Conservation (phyloP, 1,140 invertebrate genomes). For the Trialeurodes vaporariorum region DNA sequence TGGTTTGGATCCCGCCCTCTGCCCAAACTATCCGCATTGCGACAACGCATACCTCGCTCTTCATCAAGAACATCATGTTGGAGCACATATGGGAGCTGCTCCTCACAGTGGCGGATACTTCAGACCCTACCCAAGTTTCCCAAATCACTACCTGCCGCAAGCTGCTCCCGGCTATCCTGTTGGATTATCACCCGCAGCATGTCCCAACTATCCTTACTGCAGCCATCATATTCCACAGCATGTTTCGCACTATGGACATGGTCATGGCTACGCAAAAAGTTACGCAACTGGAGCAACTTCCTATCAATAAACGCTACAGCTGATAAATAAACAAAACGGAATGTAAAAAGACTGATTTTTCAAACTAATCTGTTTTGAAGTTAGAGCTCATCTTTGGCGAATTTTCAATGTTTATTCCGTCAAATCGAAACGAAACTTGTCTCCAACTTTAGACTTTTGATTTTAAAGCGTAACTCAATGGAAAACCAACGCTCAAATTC, state of each 20-base stretch:
- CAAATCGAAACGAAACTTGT: too few species aligned
- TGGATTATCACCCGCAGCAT: constrained; percentile 39
- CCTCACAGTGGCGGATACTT: constrained; percentile 4
- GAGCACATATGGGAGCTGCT: constrained; percentile 27
- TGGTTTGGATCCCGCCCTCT: constrained; percentile 39
- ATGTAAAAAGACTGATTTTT: too few species aligned
- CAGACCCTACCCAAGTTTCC: background rate
- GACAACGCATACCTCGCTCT: constrained; percentile 31
- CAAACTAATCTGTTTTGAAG: too few species aligned
- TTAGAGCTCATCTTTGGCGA: too few species aligned
- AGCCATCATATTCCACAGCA: constrained; percentile 13
- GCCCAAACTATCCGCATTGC: constrained; percentile 42
- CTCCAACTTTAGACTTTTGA: too few species aligned
- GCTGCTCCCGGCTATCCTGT: constrained; percentile 38
- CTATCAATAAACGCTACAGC: too few species aligned
- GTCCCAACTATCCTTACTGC: constrained; percentile 47
- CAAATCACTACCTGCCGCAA: constrained; percentile 22
- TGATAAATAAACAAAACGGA: too few species aligned
- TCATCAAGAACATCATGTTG: constrained; percentile 26
- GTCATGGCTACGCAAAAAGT: background rate
- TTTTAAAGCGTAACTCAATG: too few species aligned
- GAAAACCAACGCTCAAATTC: too few species aligned
- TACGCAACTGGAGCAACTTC: background rate
- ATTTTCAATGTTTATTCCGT: too few species aligned
- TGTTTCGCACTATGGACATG: background rate